phyloP scores from a whole-genome alignment of 1,140 invertebrate species.

The Magallana gigas region DNA sequence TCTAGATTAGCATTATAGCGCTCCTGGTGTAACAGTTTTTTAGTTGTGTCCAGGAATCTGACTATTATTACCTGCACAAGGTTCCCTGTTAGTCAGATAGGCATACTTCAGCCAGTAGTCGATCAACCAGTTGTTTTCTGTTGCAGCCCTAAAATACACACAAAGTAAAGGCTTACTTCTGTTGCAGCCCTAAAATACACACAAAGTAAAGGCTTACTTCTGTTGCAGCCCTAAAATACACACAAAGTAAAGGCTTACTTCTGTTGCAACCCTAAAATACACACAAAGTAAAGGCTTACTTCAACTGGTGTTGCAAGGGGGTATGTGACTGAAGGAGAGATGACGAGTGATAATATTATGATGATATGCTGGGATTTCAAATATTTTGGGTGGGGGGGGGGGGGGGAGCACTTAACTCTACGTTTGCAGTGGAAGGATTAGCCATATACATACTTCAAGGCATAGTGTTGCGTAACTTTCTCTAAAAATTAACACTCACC shows the following conservation, averaged over 20 bases:
- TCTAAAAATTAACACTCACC: constrained; percentile 46
- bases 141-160: constrained; percentile 52
- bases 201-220: constrained; percentile 31
- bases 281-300: constrained; percentile 25
- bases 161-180: constrained; percentile 28
- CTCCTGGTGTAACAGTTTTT: too few species aligned
- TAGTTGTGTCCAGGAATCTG: too few species aligned
- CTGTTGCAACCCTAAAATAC: constrained; percentile 47
- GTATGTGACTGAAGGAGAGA: too few species aligned
- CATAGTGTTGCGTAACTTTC: not conserved
- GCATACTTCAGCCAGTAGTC: constrained; percentile 62
- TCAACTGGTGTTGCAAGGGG: not conserved
- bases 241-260: too few species aligned
- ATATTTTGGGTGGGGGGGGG: too few species aligned
- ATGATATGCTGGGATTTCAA: too few species aligned
- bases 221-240: not conserved
- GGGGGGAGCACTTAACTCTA: too few species aligned
- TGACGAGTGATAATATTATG: too few species aligned
- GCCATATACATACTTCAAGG: not conserved
- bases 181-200: constrained; percentile 48
- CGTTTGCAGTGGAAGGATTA: not conserved
- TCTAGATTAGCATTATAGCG: too few species aligned
- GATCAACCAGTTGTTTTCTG: constrained; percentile 60
- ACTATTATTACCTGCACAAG: constrained; percentile 57
- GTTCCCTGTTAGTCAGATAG: constrained; percentile 58